Evolutionary conservation across 2,113 vertebrate species (phyloP).

Genomic region (Amphilophus citrinellus): DNA sequence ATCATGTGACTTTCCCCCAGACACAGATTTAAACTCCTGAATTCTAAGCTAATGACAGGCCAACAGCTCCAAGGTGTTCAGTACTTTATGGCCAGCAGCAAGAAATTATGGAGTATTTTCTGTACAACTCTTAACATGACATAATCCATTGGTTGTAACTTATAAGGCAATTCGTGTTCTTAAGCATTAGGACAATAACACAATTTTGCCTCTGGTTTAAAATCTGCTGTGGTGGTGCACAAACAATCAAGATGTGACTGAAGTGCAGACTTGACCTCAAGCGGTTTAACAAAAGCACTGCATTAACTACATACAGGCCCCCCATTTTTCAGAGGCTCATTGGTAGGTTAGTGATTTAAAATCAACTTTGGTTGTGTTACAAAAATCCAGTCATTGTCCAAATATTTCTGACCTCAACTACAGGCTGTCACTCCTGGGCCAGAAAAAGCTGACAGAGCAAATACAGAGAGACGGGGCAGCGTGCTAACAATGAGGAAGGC

Average conservation of each 20-base stretch:
- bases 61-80: not conserved
- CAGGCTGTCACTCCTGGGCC: not conserved
- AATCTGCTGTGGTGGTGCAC: no score
- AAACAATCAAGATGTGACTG: not conserved
- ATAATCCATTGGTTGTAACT: not conserved
- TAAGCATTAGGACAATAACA: not conserved
- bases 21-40: slow-evolving; percentile 25
- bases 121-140: not conserved
- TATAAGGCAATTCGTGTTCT: not conserved
- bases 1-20: slow-evolving; percentile 24
- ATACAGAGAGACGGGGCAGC: not conserved
- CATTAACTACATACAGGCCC: not conserved
- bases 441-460: not conserved
- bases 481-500: not conserved
- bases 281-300: not conserved
- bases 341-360: not conserved
- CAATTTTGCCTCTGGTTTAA: not conserved
- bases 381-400: not conserved
- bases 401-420: not conserved
- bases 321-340: not conserved
- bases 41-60: not conserved
- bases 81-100: not conserved
- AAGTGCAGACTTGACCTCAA: not conserved
- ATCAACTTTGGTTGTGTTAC: not conserved
- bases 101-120: not conserved